Percentiles rank a stretch among this genome's conserved stretches.
Conservation (phyloP, 2,888 invertebrate genomes). For the Hydrotaea cyrtoneurina region DNA sequence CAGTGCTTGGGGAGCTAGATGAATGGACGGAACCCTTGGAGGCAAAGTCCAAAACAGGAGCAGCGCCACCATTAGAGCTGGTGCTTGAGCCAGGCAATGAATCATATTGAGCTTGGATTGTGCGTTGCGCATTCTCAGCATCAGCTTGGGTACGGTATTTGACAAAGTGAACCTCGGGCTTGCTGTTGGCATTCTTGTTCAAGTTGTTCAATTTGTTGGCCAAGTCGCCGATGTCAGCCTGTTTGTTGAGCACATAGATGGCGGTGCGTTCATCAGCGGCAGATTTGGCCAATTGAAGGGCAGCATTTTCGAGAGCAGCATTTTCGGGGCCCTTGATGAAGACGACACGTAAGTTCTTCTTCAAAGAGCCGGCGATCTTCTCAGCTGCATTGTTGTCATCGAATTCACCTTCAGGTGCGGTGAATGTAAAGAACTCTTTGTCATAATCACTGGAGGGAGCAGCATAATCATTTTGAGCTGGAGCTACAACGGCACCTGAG, state of each 20-base stretch:
- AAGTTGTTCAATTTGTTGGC: conserved; percentile 73
- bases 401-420: conserved; percentile 77
- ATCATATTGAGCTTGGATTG: conserved; percentile 78
- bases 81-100: conserved; percentile 73
- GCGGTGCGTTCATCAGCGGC: conserved; percentile 77
- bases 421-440: conserved; percentile 75
- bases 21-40: conserved; percentile 46
- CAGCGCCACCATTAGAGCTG: conserved; percentile 73
- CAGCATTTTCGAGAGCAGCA: conserved; percentile 75
- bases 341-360: conserved; percentile 76
- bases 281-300: conserved; percentile 74
- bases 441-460: conserved; percentile 69
- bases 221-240: conserved; percentile 75
- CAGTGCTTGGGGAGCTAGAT: not conserved
- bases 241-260: conserved; percentile 77
- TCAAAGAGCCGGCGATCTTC: conserved; percentile 70
- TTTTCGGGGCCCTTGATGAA: conserved; percentile 79
- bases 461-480: conserved; percentile 36
- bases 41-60: conserved; percentile 75
- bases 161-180: conserved; percentile 77
- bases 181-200: conserved; percentile 70
- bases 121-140: conserved; percentile 77
- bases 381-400: conserved; percentile 71
- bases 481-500: conserved; percentile 1
- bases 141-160: conserved; percentile 78